Evolutionary conservation across 2,113 vertebrate genomes (phyloP).

Genomic region (Alligator mississippiensis): DNA sequence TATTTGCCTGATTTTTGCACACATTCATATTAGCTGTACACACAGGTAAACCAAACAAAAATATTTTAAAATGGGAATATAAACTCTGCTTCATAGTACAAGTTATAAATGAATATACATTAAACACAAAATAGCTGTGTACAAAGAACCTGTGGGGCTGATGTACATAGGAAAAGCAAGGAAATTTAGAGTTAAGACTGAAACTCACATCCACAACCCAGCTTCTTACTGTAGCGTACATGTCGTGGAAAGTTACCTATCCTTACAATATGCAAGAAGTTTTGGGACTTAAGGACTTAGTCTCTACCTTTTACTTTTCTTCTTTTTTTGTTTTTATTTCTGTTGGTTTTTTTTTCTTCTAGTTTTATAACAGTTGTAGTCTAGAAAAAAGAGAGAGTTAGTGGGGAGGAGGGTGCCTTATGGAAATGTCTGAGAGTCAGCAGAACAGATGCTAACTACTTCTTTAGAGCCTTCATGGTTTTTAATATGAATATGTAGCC

Average conservation of each 20-base stretch:
- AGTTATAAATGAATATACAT: background rate
- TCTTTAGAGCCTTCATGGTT: constrained; percentile 17
- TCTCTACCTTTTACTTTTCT: background rate
- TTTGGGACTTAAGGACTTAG: background rate
- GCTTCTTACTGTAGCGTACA: rapidly evolving
- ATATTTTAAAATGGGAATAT: background rate
- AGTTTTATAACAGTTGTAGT: background rate
- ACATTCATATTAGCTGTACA: background rate
- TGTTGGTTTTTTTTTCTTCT: background rate
- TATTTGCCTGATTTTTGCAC: background rate
- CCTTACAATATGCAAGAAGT: background rate
- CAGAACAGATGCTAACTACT: constrained; percentile 38
- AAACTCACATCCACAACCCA: background rate
- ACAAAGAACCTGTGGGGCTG: background rate
- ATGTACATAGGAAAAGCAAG: background rate
- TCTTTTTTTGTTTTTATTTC: constrained; percentile 20
- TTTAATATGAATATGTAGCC: background rate
- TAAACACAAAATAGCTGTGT: background rate
- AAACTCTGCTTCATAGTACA: background rate
- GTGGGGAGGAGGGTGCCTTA: background rate
- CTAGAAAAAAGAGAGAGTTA: background rate
- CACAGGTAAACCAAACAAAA: background rate
- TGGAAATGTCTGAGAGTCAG: background rate
- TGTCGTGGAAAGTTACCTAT: background rate
- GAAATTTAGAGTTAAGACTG: background rate